Evolutionary conservation across 2,888 invertebrate species (phyloP).

Genomic region (Rotaria macrura): DNA sequence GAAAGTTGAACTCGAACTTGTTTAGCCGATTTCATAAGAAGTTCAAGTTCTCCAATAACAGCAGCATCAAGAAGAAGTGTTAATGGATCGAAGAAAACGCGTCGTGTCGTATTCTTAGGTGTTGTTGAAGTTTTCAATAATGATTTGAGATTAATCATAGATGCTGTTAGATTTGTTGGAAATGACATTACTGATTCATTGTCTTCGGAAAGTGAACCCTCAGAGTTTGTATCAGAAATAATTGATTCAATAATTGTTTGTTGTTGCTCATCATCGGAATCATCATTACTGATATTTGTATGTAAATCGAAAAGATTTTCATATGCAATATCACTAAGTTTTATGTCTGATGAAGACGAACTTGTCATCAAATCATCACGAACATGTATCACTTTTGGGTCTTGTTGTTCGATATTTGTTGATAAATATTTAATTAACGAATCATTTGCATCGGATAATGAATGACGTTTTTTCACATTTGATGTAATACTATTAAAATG

Average conservation of each 20-base stretch:
- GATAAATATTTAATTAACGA: background rate
- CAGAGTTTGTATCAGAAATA: background rate
- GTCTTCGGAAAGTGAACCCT: background rate
- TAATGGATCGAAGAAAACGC: conserved; percentile 70
- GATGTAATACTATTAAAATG: conserved; percentile 21
- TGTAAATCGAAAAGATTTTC: background rate
- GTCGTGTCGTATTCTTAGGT: background rate
- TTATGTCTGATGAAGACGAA: background rate
- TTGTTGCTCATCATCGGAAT: background rate
- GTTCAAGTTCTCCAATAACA: conserved; percentile 88
- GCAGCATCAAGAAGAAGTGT: conserved; percentile 90
- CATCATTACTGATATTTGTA: background rate
- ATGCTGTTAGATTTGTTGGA: background rate
- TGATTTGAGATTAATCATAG: background rate
- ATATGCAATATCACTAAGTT: background rate
- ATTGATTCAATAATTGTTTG: background rate
- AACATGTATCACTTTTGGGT: background rate
- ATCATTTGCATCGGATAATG: conserved; percentile 22
- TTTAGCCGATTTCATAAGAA: conserved; percentile 84
- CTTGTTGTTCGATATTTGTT: background rate
- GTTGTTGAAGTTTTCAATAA: conserved; percentile 9
- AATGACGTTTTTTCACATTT: conserved; percentile 32
- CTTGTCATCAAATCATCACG: background rate
- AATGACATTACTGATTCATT: background rate
- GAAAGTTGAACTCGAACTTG: conserved; percentile 51